phyloP scores from a whole-genome alignment of 2,888 invertebrate genomes.

The Amblyjoppa fuscipennis region DNA sequence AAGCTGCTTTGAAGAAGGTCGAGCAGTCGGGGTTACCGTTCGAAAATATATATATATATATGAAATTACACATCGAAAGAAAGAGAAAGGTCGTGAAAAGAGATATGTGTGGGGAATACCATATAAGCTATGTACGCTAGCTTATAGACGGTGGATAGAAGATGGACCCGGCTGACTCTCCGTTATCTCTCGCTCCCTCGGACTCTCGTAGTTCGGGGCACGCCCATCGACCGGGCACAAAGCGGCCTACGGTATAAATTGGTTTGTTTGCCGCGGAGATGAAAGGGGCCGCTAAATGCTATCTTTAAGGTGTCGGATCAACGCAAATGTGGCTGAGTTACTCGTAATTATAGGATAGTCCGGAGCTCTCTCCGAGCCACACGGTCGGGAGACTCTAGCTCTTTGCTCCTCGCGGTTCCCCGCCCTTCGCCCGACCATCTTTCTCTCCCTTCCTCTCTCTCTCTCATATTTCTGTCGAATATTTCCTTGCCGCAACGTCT shows the following conservation, averaged over 20 bases:
- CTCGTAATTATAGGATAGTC: slow-evolving; percentile 85
- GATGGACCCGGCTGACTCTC: slow-evolving; percentile 44
- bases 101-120: slow-evolving; percentile 40
- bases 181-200: slow-evolving; percentile 2
- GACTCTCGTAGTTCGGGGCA: slow-evolving; percentile 79
- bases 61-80: slow-evolving; percentile 1
- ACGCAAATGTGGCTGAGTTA: slow-evolving; percentile 86
- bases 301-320: slow-evolving; percentile 86
- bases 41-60: not conserved
- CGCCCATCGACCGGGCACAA: slow-evolving; percentile 86
- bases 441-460: not conserved
- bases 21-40: not conserved
- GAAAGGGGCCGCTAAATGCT: slow-evolving; percentile 86
- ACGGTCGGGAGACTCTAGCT: slow-evolving; percentile 45
- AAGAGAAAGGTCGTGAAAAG: slow-evolving; percentile 45
- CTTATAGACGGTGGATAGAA: slow-evolving; percentile 51
- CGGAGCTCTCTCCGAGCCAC: slow-evolving; percentile 64
- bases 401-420: slow-evolving; percentile 23
- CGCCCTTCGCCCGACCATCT: slow-evolving; percentile 6
- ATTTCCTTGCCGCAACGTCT: not conserved
- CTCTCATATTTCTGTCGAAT: slow-evolving; percentile 1
- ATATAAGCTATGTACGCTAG: slow-evolving; percentile 23
- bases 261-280: slow-evolving; percentile 86
- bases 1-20: slow-evolving; percentile 7
- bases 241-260: slow-evolving; percentile 86